A percentile compares a stretch with the other conserved stretches of the same genome.
phyloP scores from a whole-genome alignment of 2,113 vertebrate species.

The Brienomyrus longianalis region DNA sequence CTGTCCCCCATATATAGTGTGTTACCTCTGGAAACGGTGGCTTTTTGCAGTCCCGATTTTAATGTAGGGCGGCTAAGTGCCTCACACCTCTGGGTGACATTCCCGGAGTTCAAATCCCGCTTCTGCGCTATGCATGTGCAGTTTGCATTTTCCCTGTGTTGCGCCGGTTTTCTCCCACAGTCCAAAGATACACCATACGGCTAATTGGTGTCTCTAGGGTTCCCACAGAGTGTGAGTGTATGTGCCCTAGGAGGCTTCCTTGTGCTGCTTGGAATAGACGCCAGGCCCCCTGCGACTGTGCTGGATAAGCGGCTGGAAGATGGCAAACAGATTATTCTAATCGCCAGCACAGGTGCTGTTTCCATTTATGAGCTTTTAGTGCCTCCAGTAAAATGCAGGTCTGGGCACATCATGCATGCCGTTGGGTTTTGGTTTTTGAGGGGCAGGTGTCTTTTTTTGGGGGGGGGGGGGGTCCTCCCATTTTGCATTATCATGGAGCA shows the following conservation, averaged over 20 bases:
- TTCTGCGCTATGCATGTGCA: background rate
- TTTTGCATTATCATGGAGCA: background rate
- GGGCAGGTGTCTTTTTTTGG: background rate
- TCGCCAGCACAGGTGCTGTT: background rate
- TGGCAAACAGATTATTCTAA: background rate
- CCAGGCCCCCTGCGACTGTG: background rate
- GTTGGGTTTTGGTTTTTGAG: background rate
- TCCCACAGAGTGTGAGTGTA: background rate
- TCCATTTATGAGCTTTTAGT: background rate
- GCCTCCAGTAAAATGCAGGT: background rate
- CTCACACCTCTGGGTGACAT: background rate
- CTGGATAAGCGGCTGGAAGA: background rate
- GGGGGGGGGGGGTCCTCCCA: background rate
- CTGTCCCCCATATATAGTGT: background rate
- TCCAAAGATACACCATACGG: background rate
- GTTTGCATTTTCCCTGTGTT: background rate
- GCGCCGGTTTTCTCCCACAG: background rate
- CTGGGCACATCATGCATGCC: background rate
- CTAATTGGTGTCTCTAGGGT: background rate
- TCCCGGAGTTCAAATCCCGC: background rate
- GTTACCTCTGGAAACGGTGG: background rate
- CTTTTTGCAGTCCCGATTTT: background rate
- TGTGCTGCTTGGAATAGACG: background rate
- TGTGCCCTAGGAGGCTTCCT: background rate
- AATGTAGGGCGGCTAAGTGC: background rate